phyloP scores from a whole-genome alignment of 2,113 vertebrate genomes.

The Corythaeola cristata region DNA sequence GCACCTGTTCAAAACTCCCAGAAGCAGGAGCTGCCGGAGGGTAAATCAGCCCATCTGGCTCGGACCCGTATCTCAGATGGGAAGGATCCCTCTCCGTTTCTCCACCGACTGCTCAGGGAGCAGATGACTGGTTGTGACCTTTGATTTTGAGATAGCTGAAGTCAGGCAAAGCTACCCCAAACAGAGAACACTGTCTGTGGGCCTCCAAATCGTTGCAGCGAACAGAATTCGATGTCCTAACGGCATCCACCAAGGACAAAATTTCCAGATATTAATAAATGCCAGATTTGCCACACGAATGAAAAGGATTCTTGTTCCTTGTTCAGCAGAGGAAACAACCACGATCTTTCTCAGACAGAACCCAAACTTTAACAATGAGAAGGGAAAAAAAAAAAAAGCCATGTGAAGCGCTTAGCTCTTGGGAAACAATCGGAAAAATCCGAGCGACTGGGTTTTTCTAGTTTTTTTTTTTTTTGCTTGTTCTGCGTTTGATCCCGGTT shows the following conservation, averaged over 20 bases:
- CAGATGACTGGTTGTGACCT: rapidly evolving
- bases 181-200: neutral
- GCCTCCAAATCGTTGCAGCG: neutral
- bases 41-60: neutral
- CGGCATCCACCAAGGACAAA: neutral
- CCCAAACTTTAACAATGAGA: neutral
- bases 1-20: neutral
- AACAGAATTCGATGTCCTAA: neutral
- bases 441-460: neutral
- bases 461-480: neutral
- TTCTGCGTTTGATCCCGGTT: conserved; percentile 54
- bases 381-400: rapidly evolving
- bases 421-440: conserved; percentile 43
- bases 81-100: neutral
- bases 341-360: neutral
- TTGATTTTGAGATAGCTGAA: neutral
- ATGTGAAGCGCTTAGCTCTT: neutral
- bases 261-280: neutral
- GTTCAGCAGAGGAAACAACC: neutral
- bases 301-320: neutral
- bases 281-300: neutral
- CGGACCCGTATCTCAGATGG: neutral
- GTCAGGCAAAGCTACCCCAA: neutral
- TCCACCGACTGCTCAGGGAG: rapidly evolving
- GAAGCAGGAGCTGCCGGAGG: neutral